Base-by-base conservation (phyloP, 2,888 invertebrate genomes). In the Venusia cambrica region DNA sequence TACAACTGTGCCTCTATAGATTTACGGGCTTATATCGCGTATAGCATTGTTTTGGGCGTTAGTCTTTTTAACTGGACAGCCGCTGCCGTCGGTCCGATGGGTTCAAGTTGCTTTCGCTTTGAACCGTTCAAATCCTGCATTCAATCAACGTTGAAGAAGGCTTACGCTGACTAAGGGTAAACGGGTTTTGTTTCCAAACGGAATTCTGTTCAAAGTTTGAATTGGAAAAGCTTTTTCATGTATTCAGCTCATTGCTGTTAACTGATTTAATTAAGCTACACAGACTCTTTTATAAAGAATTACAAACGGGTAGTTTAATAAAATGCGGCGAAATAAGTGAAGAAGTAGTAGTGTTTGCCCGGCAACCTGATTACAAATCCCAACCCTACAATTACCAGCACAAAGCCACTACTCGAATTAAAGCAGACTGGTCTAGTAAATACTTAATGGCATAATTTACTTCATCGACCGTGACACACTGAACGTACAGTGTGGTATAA, bases 41-140 rank as follows among this genome's bases (percentile, higher is more conserved):
- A 20, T 19, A 10, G 56, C 54, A 62, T 70, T 70, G 65, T 71
- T 66, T 62, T 51, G 58, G 57, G 18, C 26, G 18, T 30, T 34
- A 56, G 58, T 54, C 66, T 57, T 62, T 62, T 50, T 54, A n/a
- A n/a, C n/a, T n/a, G n/a, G n/a, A n/a, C 56, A 56, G 57, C 54
- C 51, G 55, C 60, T 55, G n/a, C n/a, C 54, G 50, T 50, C 56
- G 59, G 51, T 61, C 41, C 46, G 44, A 39, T 43, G 47, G 38
- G 48, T 51, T 51, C 15, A 42, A 48, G 49, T 44, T 36, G 32
- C 48, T 50, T 41, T 19, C 35, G 34, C 44, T 45, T 50, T 32
- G 32, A 39, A 54, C 49, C 41, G 44, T 45, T 45, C 32, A 48
- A 50, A 52, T 45, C 47, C 33, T 41, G 30, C 49, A 48, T 50